phyloP scores from a whole-genome alignment of 2,113 vertebrate species.

The Glaucomys volans region DNA sequence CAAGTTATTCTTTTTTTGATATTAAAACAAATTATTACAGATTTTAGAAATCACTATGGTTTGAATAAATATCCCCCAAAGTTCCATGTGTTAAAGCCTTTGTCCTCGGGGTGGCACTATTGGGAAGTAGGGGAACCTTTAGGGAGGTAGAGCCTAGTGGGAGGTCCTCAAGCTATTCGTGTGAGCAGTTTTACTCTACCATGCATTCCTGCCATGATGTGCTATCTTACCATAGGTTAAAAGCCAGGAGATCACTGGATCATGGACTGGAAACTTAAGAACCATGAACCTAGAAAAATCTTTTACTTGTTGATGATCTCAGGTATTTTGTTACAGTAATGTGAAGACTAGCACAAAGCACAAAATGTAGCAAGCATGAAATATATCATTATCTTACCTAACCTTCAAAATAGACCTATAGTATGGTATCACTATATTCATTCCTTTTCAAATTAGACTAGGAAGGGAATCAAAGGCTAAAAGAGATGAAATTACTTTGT shows the following conservation, averaged over 20 bases:
- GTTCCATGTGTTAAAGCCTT: neutral
- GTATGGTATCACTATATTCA: neutral
- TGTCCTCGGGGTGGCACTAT: neutral
- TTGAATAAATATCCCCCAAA: neutral
- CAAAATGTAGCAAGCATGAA: neutral
- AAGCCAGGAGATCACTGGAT: neutral
- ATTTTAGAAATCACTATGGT: neutral
- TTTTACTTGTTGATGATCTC: neutral
- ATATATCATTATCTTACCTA: neutral
- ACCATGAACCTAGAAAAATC: neutral
- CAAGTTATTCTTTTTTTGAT: neutral
- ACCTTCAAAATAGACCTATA: neutral
- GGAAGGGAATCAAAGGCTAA: neutral
- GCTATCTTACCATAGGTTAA: neutral
- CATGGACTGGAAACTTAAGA: neutral
- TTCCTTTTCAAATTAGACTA: neutral
- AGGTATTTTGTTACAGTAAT: neutral
- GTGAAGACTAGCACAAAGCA: neutral
- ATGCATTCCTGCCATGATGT: neutral
- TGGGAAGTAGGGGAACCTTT: neutral
- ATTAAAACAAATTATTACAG: neutral
- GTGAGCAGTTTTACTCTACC: too few relatives aligned
- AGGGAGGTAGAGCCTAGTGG: neutral
- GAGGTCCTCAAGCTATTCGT: neutral
- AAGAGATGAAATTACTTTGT: conserved; percentile 15